Evolutionary conservation across 2,888 invertebrate species (phyloP), one percentile per base, ranked within the genome.

Genomic region (Platerodrilus igneus): DNA sequence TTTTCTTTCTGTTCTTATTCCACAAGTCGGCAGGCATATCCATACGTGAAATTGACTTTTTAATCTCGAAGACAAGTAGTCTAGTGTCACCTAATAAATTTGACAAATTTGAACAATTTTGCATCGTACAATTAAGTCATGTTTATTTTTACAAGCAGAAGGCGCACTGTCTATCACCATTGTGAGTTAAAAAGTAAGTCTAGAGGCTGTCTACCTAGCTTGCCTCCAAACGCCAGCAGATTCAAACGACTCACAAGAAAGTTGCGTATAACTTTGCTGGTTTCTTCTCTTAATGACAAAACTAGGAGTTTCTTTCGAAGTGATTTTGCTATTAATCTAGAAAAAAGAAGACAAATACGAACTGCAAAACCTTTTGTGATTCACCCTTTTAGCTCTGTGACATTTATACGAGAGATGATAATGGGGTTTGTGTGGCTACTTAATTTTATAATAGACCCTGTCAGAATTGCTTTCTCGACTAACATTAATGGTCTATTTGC

Each of bases 171-270:
- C n/a, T n/a, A n/a, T 21, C 67, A 67, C 35, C 18, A 47, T 7
- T 67, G 67, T 41, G 59, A 60, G 16, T 48, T 67, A 36, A 31
- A 41, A 1, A 45, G 53, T 18, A 51, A 51, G 2, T 66, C 64
- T 3, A 51, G 60, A 13, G 67, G 66, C 34, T 58, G 62, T 41
- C 55, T 68, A 10, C 63, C 61, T 7, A 57, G 60, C 40, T 48
- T 68, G 37, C 60, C 64, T 3, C 67, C 67, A 3, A 62, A 64
- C 20, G 60, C 65, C 2, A 52, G 47, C 16, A 46, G 48, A n/a
- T 34, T 48, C 6, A 39, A 46, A 3, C 59, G 58, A 14, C 45
- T 57, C 34, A 60, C 55, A 25, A 47, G 67, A 20, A 36, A 43
- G 6, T 53, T 63, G 19, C 62, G 60, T 18, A 67, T 67, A 37